Evolutionary conservation across 1,140 invertebrate genomes (phyloP).

Genomic region (Druon quercuslanigerum): DNA sequence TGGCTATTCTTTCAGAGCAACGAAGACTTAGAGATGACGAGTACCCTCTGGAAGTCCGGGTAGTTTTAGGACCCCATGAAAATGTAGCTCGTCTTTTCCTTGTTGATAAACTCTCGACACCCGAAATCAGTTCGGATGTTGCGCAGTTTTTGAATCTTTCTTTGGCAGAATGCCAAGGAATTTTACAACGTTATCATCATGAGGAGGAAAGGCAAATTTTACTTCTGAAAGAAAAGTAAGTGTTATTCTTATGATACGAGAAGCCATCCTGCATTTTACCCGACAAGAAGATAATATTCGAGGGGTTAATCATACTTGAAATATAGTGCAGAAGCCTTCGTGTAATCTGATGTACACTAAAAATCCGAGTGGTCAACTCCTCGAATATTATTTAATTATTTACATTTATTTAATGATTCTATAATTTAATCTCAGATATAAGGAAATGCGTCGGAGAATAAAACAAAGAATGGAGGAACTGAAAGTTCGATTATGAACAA

Average conservation of each 20-base stretch:
- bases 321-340: no score
- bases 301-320: no score
- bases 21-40: constrained; percentile 85
- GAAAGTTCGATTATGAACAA: constrained; percentile 79
- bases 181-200: constrained; percentile 85
- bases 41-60: constrained; percentile 86
- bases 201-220: constrained; percentile 85
- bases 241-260: constrained; percentile 42
- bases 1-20: constrained; percentile 79
- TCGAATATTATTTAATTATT: not conserved
- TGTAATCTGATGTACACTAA: no score
- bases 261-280: not conserved
- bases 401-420: constrained; percentile 36
- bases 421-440: constrained; percentile 76
- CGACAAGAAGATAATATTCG: not conserved
- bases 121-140: constrained; percentile 86
- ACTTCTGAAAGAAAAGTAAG: constrained; percentile 84
- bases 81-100: constrained; percentile 88
- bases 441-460: constrained; percentile 81
- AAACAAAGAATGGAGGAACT: constrained; percentile 84
- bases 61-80: constrained; percentile 89
- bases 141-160: constrained; percentile 90
- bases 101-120: constrained; percentile 84
- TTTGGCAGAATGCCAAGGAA: constrained; percentile 85
- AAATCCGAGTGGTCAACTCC: no score